These are phyloP conservation scores for Cynopterus sphinx DNA, from an alignment of 2,797 vertebrate genomes.

Conservation along the genomic window DNA sequence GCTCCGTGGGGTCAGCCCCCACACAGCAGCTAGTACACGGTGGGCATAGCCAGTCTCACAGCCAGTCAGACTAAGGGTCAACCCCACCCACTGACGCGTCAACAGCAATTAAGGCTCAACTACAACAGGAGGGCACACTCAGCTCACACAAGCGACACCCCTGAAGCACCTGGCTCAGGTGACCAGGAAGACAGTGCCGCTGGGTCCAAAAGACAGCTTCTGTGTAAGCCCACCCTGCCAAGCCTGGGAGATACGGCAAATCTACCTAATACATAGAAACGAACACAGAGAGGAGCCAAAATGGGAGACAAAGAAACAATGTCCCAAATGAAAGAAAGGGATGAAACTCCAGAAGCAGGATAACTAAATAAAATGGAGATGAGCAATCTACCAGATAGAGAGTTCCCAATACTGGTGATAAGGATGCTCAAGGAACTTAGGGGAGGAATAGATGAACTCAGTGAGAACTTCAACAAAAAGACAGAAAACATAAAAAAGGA, in stretches of 20 bases:
- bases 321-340: no score
- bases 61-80: not conserved
- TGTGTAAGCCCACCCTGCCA: not conserved
- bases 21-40: not conserved
- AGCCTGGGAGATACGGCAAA: not conserved
- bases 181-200: not conserved
- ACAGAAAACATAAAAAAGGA: not conserved
- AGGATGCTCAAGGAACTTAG: not conserved
- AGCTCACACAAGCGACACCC: not conserved
- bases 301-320: not conserved
- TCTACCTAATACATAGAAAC: not conserved
- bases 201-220: not conserved
- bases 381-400: not conserved
- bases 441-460: not conserved
- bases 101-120: not conserved
- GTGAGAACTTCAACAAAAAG: not conserved
- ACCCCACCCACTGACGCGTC: not conserved
- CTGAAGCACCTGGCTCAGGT: not conserved
- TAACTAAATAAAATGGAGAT: not conserved
- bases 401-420: not conserved
- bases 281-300: not conserved
- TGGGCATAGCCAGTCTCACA: not conserved
- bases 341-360: no score
- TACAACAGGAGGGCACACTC: not conserved
- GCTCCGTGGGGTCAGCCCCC: not conserved